These are phyloP conservation scores for Drosophila austrosaltans DNA, from an alignment of 2,888 invertebrate genomes.

Conservation along the genomic window DNA sequence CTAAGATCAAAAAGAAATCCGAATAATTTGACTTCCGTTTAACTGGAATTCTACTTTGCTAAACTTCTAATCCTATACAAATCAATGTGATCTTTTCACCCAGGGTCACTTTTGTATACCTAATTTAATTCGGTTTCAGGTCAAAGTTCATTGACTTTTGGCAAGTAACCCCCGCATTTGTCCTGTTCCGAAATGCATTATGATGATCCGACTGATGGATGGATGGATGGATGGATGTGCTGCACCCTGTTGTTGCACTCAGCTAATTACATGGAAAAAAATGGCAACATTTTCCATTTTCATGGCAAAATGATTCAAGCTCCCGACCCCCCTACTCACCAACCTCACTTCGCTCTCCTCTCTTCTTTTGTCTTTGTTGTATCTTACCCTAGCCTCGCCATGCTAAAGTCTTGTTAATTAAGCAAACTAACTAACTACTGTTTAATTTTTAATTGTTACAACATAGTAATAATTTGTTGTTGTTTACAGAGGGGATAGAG, in stretches of 20 bases:
- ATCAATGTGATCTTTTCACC: too few relatives aligned
- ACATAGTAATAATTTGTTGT: conserved; percentile 58
- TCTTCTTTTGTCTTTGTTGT: conserved; percentile 23
- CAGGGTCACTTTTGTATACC: too few relatives aligned
- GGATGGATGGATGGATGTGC: neutral
- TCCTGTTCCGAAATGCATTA: neutral
- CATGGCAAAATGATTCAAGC: conserved; percentile 3
- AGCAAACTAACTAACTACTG: conserved; percentile 61
- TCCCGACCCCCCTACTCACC: neutral
- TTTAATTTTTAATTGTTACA: conserved; percentile 72
- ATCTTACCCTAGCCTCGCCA: conserved; percentile 39
- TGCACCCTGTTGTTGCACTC: conserved; percentile 7
- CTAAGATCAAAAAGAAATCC: too few relatives aligned
- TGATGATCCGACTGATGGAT: neutral
- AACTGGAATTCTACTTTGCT: too few relatives aligned
- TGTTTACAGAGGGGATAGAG: neutral
- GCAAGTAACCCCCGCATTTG: neutral
- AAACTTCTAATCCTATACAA: too few relatives aligned
- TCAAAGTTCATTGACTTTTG: neutral
- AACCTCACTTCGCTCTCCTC: neutral
- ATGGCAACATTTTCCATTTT: conserved; percentile 3
- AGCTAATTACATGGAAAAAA: conserved; percentile 4
- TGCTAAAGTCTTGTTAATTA: conserved; percentile 64
- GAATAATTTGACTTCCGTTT: too few relatives aligned
- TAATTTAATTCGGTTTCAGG: neutral